Percentiles rank a stretch among this genome's conserved stretches.
Evolutionary conservation across 2,113 vertebrate genomes (phyloP).

Genomic region (Mirza zaza): DNA sequence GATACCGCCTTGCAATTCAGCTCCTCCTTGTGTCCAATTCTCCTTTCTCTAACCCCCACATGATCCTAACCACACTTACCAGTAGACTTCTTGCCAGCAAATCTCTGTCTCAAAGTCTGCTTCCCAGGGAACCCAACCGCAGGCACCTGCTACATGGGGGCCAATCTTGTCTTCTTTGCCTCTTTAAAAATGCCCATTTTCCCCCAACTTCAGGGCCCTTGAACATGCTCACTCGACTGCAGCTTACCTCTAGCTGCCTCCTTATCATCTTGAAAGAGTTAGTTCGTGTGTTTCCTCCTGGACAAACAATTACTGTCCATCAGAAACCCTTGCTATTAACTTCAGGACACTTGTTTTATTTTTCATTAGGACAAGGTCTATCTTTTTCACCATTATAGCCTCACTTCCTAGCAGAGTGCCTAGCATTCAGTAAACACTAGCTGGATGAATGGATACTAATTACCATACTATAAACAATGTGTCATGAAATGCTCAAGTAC

Average conservation of each 20-base stretch:
- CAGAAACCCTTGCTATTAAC: background rate
- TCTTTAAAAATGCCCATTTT: background rate
- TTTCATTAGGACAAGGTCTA: background rate
- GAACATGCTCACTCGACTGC: accelerated
- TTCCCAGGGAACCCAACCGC: background rate
- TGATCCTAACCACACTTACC: background rate
- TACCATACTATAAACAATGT: background rate
- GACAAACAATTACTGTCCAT: background rate
- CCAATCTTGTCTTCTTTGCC: background rate
- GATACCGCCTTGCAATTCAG: background rate
- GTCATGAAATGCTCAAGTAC: background rate
- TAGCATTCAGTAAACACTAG: background rate
- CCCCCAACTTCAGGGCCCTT: background rate
- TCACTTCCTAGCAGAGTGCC: background rate
- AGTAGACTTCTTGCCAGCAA: background rate
- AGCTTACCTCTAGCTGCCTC: background rate
- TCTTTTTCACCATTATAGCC: background rate
- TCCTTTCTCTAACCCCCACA: background rate
- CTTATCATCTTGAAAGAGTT: background rate
- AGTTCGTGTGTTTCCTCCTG: background rate
- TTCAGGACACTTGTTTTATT: background rate
- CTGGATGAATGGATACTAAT: background rate
- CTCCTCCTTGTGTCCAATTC: background rate
- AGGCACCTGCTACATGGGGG: too few species aligned
- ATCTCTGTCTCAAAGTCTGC: background rate